phyloP scores from a whole-genome alignment of 2,888 invertebrate genomes.

The Venusia cambrica region DNA sequence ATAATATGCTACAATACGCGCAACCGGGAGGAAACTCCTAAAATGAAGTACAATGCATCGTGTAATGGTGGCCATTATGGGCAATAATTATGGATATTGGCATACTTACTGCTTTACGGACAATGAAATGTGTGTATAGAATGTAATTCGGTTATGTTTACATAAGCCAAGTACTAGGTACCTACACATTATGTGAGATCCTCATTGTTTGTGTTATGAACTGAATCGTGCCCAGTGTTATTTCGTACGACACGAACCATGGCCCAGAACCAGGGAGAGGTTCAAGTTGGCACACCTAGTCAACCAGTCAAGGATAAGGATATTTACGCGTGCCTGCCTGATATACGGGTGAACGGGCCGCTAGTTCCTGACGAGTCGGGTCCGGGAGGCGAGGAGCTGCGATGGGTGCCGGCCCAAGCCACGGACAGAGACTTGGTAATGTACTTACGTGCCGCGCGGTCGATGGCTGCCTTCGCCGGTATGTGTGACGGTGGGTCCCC shows the following conservation, averaged over 20 bases:
- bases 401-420: constrained; percentile 97
- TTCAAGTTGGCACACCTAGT: constrained; percentile 76
- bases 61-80: constrained; percentile 81
- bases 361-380: constrained; percentile 70
- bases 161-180: constrained; percentile 39
- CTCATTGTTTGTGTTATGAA: constrained; percentile 49
- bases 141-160: constrained; percentile 39
- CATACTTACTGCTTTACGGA: constrained; percentile 71
- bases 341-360: constrained; percentile 76
- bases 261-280: constrained; percentile 79
- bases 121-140: constrained; percentile 59
- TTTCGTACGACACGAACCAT: constrained; percentile 61
- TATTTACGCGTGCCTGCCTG: constrained; percentile 79
- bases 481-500: constrained; percentile 99
- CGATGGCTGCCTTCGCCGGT: constrained; percentile 99
- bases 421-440: constrained; percentile 97
- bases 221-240: constrained; percentile 59
- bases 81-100: constrained; percentile 80
- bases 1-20: constrained; percentile 43
- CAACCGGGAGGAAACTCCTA: constrained; percentile 48
- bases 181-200: constrained; percentile 61
- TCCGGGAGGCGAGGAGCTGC: constrained; percentile 89
- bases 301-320: constrained; percentile 77
- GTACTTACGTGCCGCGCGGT: constrained; percentile 97
- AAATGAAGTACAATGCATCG: constrained; percentile 75